Base-by-base conservation (phyloP, 2,888 invertebrate species). In the Phragmatobia fuliginosa region DNA sequence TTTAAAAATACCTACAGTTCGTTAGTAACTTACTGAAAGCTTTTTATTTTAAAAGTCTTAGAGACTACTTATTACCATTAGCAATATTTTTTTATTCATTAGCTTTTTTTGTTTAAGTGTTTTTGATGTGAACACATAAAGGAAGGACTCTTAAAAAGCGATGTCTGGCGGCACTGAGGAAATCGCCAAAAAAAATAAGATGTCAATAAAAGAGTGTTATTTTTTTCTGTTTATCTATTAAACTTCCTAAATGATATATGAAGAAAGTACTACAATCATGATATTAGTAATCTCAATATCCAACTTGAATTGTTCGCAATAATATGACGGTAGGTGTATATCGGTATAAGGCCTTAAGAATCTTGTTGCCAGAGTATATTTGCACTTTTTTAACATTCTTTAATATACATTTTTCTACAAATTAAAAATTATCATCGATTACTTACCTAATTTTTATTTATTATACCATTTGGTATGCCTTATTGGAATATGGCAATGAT, bases 401-500 rank as follows among this genome's bases (percentile, higher is more conserved):
- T 60, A 62, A 64, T 71, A 62, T 32, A 63, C 45, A 68, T 28
- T 71, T 69, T 72, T 68, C 82, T 79, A 79, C 74, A 73, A 76
- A 76, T 74, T 74, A 73, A 79, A 76, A 70, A 67, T 63, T 71
- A 76, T 68, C 71, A 72, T 76, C 58, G 72, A 75, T 28, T 63
- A 63, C 45, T 74, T 80, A 80, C 62, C 68, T 76, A 79, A 49
- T 66, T 72, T n/a, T 68, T 52, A 73, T 64, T 66, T 33, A 1
- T 10, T 38, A 67, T 77, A 81, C 83, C 77, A 72, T 79, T 66
- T 28, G 16, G 56, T 56, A 72, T 79, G 83, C 74, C 83, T 83
- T 79, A 68, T 81, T 83, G 83, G 76, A 82, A 67, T 79, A 83
- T 79, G 79, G 77, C 64, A 73, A 81, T 63, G 63, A 56, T 64